Percentiles rank a stretch among this genome's conserved stretches.
Evolutionary conservation across 1,140 invertebrate genomes (phyloP).

Genomic region (Aethina tumida): DNA sequence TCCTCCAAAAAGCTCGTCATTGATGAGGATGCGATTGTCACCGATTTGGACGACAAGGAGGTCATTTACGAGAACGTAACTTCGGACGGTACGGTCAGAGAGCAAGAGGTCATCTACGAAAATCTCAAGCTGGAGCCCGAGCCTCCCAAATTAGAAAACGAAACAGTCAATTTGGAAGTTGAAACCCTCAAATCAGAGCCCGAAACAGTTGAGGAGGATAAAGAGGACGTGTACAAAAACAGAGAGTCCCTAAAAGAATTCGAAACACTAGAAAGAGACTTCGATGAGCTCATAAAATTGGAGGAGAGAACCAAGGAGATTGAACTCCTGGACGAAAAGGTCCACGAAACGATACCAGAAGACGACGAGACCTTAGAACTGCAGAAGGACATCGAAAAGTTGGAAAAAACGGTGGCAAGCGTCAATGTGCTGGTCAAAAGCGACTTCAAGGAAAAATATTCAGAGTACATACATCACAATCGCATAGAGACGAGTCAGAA

Average conservation of each 20-base stretch:
- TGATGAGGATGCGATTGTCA: slow-evolving; percentile 8
- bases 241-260: slow-evolving; percentile 16
- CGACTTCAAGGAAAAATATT: slow-evolving; percentile 14
- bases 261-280: slow-evolving; percentile 2
- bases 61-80: slow-evolving; percentile 23
- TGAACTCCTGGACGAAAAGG: slow-evolving; percentile 4
- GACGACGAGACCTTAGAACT: slow-evolving; percentile 4
- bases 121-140: slow-evolving; percentile 18
- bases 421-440: slow-evolving; percentile 3
- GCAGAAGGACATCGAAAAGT: not conserved
- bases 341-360: slow-evolving; percentile 10
- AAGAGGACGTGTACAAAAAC: slow-evolving; percentile 22
- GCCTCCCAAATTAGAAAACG: too few species aligned
- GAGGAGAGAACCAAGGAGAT: slow-evolving; percentile 1
- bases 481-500: slow-evolving; percentile 15
- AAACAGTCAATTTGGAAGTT: slow-evolving; percentile 3
- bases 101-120: slow-evolving; percentile 22
- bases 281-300: slow-evolving; percentile 15
- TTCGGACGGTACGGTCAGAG: not conserved
- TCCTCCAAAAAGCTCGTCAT: slow-evolving; percentile 10
- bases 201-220: slow-evolving; percentile 7
- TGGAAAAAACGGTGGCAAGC: not conserved
- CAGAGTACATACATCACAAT: slow-evolving; percentile 16
- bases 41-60: slow-evolving; percentile 4
- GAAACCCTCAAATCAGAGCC: not conserved